Base-by-base conservation (phyloP, 2,113 vertebrate genomes). In the Tiliqua scincoides region DNA sequence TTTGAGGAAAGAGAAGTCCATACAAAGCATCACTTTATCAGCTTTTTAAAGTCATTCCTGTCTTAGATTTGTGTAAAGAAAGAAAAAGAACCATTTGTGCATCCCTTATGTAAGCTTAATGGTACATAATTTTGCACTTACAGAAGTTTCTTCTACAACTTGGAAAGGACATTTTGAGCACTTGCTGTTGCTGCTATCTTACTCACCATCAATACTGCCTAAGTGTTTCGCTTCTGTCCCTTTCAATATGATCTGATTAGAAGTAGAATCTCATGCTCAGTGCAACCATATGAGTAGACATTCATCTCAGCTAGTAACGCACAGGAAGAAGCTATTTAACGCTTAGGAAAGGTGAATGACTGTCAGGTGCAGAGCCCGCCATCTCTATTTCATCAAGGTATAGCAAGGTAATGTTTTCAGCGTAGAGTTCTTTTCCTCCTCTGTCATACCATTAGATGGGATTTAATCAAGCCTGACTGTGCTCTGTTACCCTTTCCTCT, bases 231-330 rank as follows among this genome's bases (percentile, higher is more conserved):
- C 76, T 89, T 88, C 48, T 87, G 30, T 90, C 67, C 65, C 74
- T 67, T 83, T 86, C 84, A 67, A 82, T 65, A 40, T 43, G 9
- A 43, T 86, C 61, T 83, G 68, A 86, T 92, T 52, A 86, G 78
- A 90, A 89, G 79, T 8, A 35, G 82, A 7, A 27, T 18, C n/a
- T 73, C 27, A 78, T 14, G 75, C 10, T 32, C 0, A 0, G 65
- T 57, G 30, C 0, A 63, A 63, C 27, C n/a, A n/a, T 68, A 68
- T 61, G 57, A 91, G 48, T 18, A 0, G 0, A 4, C n/a, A 62
- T 68, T n/a, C 83, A 85, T 3, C 71, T 80, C 67, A 85, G 78
- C 87, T 84, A 35, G 7, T 79, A 79, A 72, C 61, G 7, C 52
- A 72, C 35, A 84, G 48, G 68, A 72, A 54, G 68, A 72, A 54